Percentiles rank a stretch among this genome's conserved stretches.
phyloP scores from a whole-genome alignment of 2,888 invertebrate genomes.

The Pheosia gnoma region DNA sequence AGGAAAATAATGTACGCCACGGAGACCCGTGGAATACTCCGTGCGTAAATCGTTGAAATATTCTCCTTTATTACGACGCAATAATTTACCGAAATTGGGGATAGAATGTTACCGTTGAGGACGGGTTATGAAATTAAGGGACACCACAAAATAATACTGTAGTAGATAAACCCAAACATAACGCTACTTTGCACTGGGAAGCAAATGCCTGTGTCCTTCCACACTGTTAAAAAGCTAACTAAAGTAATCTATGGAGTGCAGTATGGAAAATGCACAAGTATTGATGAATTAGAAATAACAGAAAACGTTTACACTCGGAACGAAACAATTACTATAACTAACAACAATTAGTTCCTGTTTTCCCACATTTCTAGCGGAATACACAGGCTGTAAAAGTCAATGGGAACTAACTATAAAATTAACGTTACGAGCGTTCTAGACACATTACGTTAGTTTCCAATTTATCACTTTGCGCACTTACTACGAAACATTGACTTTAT shows the following conservation, averaged over 20 bases:
- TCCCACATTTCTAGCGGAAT: background rate
- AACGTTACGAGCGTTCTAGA: conserved; percentile 10
- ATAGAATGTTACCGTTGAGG: conserved; percentile 3
- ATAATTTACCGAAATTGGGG: conserved; percentile 32
- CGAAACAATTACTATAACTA: background rate
- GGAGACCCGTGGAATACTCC: conserved; percentile 16
- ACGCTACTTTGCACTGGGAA: too few species aligned
- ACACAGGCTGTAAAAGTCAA: conserved; percentile 16
- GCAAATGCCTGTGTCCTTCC: too few species aligned
- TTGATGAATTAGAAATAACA: too few species aligned
- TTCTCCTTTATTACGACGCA: conserved; percentile 29
- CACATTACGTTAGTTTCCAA: conserved; percentile 12
- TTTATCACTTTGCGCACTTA: background rate
- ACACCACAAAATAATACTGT: too few species aligned
- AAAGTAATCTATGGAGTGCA: too few species aligned
- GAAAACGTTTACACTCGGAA: background rate
- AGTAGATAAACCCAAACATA: too few species aligned
- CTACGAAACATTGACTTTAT: background rate
- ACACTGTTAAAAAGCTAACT: too few species aligned
- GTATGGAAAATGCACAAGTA: too few species aligned
- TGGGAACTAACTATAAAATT: conserved; percentile 25
- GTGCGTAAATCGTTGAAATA: conserved; percentile 30
- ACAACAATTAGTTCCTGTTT: background rate
- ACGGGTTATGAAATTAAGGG: too few species aligned
- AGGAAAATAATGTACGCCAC: conserved; percentile 28